A percentile compares a stretch with the other conserved stretches of the same genome.
Evolutionary conservation across 1,140 invertebrate species (phyloP).

Genomic region (Drosophila baimaii): DNA sequence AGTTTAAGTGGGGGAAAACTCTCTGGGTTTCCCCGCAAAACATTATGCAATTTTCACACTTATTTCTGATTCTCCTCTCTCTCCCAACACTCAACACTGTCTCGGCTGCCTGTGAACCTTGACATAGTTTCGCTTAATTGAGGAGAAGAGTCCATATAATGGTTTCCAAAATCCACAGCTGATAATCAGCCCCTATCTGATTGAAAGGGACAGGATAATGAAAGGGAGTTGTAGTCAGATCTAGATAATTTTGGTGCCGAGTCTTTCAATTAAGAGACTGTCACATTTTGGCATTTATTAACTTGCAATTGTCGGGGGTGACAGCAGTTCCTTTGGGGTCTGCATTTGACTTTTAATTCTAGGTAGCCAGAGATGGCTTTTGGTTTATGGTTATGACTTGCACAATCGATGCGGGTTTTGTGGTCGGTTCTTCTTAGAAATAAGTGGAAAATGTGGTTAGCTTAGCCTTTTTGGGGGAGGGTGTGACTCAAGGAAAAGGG

Average conservation of each 20-base stretch:
- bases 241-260: slow-evolving; percentile 52
- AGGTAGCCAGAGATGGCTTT: background rate
- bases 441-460: slow-evolving; percentile 29
- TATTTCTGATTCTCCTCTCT: slow-evolving; percentile 16
- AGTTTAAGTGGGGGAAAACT: slow-evolving; percentile 38
- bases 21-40: slow-evolving; percentile 20
- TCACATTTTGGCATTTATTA: slow-evolving; percentile 76
- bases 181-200: slow-evolving; percentile 45
- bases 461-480: slow-evolving; percentile 1
- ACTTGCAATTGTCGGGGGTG: slow-evolving; percentile 68
- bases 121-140: slow-evolving; percentile 43
- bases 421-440: slow-evolving; percentile 6
- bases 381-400: slow-evolving; percentile 32
- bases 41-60: slow-evolving; percentile 48
- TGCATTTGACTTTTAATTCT: slow-evolving; percentile 15
- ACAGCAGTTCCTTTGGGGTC: slow-evolving; percentile 11
- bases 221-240: slow-evolving; percentile 33
- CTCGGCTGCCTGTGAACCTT: slow-evolving; percentile 25
- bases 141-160: slow-evolving; percentile 29
- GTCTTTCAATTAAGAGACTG: slow-evolving; percentile 70
- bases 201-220: slow-evolving; percentile 2
- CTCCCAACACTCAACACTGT: background rate
- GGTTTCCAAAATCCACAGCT: slow-evolving; percentile 10
- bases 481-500: background rate
- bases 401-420: slow-evolving; percentile 52